Evolutionary conservation across 1,140 invertebrate species (phyloP), one percentile per base, ranked within the genome.

Genomic region (Nomia melanderi): DNA sequence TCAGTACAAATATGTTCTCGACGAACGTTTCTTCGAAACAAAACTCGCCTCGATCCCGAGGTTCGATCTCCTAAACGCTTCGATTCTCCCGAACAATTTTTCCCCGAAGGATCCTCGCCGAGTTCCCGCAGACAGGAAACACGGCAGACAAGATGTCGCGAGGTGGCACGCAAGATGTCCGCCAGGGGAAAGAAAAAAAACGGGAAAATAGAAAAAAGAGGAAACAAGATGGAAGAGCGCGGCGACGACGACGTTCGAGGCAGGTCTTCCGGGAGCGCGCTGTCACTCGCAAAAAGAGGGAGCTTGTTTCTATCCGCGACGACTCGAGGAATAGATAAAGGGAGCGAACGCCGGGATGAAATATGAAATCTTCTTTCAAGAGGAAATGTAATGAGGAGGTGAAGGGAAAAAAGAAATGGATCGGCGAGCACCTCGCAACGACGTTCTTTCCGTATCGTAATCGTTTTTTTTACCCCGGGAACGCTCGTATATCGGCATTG

Each of bases 291-390:
- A 23, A 17, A 59, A 41, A 44, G 59, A 33, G 41, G 31, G 44
- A 53, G 29, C 41, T 64, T 73, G 59, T 53, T 73, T 73, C 70
- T 27, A 47, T 50, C 44, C 11, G 23, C 31, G 41, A 39, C 70
- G 70, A 64, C 11, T 64, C 70, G 70, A 59, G 33, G 41, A 53
- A 73, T 39, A 64, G 70, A 73, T 73, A 72, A 72, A 72, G 70
- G 31, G 23, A 6, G 31, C 39, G 63, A 64, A 50, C n/a, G 23
- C 7, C 17, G 23, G 33, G 70, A 59, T 72, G 70, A 73, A 73
- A 73, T 63, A 73, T 73, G 70, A 73, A 73, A 59, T 63, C 70
- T 73, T 73, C 70, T 63, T 64, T 73, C 70, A 31, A 17, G 70
- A 50, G 59, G 23, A 36, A 63, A 73, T 73, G 62, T 73, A 63